phyloP scores from a whole-genome alignment of 2,888 invertebrate genomes.

The Norana najaformis region DNA sequence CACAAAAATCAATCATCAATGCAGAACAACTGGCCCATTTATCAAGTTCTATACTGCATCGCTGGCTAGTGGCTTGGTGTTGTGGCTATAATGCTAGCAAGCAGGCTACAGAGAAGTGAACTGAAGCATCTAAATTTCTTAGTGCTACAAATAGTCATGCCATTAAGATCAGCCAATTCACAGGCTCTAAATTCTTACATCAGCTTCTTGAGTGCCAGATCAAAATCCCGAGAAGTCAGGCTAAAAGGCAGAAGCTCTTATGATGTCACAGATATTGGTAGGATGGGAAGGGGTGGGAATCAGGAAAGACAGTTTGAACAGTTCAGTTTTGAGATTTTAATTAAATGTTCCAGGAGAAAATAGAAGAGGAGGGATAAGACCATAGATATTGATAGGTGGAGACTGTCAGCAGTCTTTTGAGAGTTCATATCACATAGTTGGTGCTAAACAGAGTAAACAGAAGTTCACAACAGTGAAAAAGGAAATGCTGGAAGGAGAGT shows the following conservation, averaged over 20 bases:
- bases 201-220: background rate
- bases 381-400: too few species aligned
- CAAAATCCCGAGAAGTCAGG: background rate
- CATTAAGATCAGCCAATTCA: background rate
- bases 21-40: background rate
- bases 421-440: too few species aligned
- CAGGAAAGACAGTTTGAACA: too few species aligned
- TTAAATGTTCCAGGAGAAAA: too few species aligned
- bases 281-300: background rate
- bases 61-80: background rate
- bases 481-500: too few species aligned
- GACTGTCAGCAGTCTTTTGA: too few species aligned
- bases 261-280: background rate
- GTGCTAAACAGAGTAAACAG: too few species aligned
- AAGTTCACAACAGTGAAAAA: too few species aligned
- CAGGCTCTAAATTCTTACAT: background rate
- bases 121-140: background rate
- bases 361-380: too few species aligned
- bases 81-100: background rate
- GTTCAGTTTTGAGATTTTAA: too few species aligned
- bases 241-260: background rate
- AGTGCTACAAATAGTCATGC: background rate
- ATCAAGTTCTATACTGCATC: background rate
- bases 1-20: background rate
- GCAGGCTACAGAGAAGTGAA: background rate